Conservation (phyloP, 2,113 vertebrate genomes). For the Cryptoleucopteryx plumbea region DNA sequence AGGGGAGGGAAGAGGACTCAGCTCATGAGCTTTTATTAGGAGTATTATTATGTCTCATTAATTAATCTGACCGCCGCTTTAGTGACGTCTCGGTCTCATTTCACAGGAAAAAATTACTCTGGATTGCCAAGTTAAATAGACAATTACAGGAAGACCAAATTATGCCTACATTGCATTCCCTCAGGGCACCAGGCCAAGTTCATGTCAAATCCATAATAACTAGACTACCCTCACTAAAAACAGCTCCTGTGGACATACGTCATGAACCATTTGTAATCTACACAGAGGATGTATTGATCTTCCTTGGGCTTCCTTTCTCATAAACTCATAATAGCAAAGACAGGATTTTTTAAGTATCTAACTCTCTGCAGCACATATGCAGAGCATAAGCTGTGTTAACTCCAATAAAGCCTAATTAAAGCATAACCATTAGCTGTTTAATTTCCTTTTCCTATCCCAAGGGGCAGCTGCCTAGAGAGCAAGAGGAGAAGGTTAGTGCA, state of each 20-base stretch:
- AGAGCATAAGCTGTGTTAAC: constrained; percentile 70
- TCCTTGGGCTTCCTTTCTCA: constrained; percentile 97
- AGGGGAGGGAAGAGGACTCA: constrained; percentile 69
- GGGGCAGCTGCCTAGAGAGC: constrained; percentile 20
- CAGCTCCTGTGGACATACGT: constrained; percentile 88
- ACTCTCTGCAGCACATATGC: constrained; percentile 26
- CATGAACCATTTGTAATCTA: constrained; percentile 89
- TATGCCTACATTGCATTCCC: constrained; percentile 95
- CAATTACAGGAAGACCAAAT: constrained; percentile 99
- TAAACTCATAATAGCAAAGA: constrained; percentile 82
- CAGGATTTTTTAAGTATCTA: constrained; percentile 46
- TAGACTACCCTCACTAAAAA: constrained; percentile 87
- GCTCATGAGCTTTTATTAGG: constrained; percentile 82
- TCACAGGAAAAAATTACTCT: constrained; percentile 83
- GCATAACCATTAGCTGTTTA: constrained; percentile 63
- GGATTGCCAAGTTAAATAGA: constrained; percentile 86
- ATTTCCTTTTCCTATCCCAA: constrained; percentile 63
- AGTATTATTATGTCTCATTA: constrained; percentile 84
- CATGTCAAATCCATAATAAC: constrained; percentile 95
- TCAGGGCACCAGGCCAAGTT: constrained; percentile 86
- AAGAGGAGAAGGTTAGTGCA: neutral
- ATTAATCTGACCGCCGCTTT: constrained; percentile 74
- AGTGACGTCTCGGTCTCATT: constrained; percentile 82
- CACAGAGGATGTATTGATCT: constrained; percentile 94
- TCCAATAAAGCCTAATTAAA: constrained; percentile 77